Conservation (phyloP, 1,140 invertebrate species). For the Copidosoma floridanum region DNA sequence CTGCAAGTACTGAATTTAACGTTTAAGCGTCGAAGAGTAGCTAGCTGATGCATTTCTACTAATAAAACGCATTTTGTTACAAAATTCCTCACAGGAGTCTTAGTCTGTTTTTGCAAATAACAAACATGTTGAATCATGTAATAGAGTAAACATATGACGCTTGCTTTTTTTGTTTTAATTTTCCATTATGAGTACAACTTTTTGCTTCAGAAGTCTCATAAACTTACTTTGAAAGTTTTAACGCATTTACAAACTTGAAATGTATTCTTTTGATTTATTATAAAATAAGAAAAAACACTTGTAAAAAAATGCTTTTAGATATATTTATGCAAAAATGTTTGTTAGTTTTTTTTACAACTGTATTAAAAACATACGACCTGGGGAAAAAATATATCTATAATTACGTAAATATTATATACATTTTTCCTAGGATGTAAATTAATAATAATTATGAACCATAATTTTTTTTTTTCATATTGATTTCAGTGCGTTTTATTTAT, state of each 20-base stretch:
- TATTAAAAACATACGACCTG: conserved; percentile 8
- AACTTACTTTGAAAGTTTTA: conserved; percentile 21
- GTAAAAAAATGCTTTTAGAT: conserved; percentile 25
- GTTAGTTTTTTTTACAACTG: conserved; percentile 23
- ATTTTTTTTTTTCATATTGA: conserved; percentile 12
- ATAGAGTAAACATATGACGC: conserved; percentile 14
- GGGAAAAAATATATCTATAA: conserved; percentile 10
- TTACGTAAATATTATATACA: conserved; percentile 19
- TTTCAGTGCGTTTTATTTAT: conserved; percentile 15
- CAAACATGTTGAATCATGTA: conserved; percentile 22
- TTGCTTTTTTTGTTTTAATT: conserved; percentile 23
- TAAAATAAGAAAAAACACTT: conserved; percentile 20
- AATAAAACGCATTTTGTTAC: conserved; percentile 51
- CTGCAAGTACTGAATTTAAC: conserved; percentile 33
- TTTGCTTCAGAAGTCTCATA: neutral
- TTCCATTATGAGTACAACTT: conserved; percentile 22
- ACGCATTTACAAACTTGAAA: conserved; percentile 21
- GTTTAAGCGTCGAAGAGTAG: conserved; percentile 37
- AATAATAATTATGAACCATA: conserved; percentile 22
- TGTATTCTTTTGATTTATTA: conserved; percentile 22
- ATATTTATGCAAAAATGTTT: conserved; percentile 28
- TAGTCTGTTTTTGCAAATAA: conserved; percentile 28
- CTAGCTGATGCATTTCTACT: conserved; percentile 48
- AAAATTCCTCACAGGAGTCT: conserved; percentile 35
- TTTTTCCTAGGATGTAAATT: conserved; percentile 18